Percentiles rank a stretch among this genome's conserved stretches.
Evolutionary conservation across 2,888 invertebrate species (phyloP).

Genomic region (Cotesia congregata): DNA sequence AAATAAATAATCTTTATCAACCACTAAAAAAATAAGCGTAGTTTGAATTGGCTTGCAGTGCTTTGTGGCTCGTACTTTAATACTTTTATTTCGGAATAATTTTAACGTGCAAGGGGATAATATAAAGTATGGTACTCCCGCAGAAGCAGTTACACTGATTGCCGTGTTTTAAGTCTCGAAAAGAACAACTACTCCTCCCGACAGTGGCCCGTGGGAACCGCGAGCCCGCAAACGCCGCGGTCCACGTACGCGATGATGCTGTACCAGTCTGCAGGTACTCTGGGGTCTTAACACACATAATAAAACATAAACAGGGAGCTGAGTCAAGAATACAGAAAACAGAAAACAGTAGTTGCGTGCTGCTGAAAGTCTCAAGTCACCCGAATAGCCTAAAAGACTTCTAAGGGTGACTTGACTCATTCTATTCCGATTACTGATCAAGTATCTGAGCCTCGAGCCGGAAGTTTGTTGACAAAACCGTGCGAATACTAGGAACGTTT

Average conservation of each 20-base stretch:
- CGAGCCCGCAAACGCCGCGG: slow-evolving; percentile 57
- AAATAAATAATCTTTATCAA: not conserved
- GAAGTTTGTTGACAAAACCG: slow-evolving; percentile 37
- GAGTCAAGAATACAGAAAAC: too few relatives aligned
- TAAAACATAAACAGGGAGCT: too few relatives aligned
- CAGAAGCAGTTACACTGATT: slow-evolving; percentile 68
- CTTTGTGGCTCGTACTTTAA: slow-evolving; percentile 29
- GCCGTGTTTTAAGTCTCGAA: slow-evolving; percentile 67
- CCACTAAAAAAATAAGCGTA: slow-evolving; percentile 4
- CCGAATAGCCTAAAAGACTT: not conserved
- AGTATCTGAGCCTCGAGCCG: slow-evolving; percentile 31
- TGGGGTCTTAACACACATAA: slow-evolving; percentile 2
- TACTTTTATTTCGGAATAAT: slow-evolving; percentile 5
- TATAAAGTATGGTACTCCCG: slow-evolving; percentile 57
- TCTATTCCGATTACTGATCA: slow-evolving; percentile 11
- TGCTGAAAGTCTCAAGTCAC: too few relatives aligned
- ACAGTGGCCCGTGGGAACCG: slow-evolving; percentile 64
- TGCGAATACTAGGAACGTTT: slow-evolving; percentile 23
- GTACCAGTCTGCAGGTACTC: not conserved
- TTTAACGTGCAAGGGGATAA: slow-evolving; percentile 38
- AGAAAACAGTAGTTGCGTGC: too few relatives aligned
- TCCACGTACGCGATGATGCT: slow-evolving; percentile 42
- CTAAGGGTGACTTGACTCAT: slow-evolving; percentile 22
- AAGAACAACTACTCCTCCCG: slow-evolving; percentile 60
- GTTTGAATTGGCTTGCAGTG: slow-evolving; percentile 38